These are phyloP conservation scores for Apostichopus parvimensis DNA, from an alignment of 35 echinoderm and acorn worm species.

Conservation along the genomic window DNA sequence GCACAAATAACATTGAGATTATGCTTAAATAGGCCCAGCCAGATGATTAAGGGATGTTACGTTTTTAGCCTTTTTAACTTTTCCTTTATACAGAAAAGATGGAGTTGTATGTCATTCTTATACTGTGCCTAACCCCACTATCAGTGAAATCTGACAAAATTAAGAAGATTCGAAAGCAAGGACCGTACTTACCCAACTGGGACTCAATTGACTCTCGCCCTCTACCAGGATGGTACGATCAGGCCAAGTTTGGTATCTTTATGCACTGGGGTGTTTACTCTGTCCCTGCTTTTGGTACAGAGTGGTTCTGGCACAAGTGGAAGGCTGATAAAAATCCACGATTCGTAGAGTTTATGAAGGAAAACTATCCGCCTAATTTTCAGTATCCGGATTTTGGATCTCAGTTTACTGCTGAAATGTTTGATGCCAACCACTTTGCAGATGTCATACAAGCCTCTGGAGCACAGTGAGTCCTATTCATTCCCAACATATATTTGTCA, in stretches of 20 bases:
- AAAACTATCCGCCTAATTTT: slow-evolving; percentile 65
- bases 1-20: no score
- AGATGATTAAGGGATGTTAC: no score
- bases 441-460: background rate
- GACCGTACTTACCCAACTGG: slow-evolving; percentile 90
- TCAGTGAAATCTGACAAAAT: background rate
- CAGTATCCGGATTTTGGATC: slow-evolving; percentile 70
- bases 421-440: slow-evolving; percentile 41
- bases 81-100: background rate
- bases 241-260: slow-evolving; percentile 96
- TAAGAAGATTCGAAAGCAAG: background rate
- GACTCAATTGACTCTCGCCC: slow-evolving; percentile 82
- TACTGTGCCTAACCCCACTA: background rate
- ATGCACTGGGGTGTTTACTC: slow-evolving; percentile 98
- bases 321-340: slow-evolving; percentile 12
- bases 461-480: background rate
- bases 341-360: slow-evolving; percentile 76
- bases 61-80: no score
- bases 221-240: slow-evolving; percentile 90
- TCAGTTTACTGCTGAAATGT: slow-evolving; percentile 68
- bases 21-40: no score
- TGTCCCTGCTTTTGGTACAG: slow-evolving; percentile 77
- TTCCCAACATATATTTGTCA: background rate
- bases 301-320: slow-evolving; percentile 95
- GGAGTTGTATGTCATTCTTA: background rate